Base-by-base conservation (phyloP, 2,113 vertebrate genomes). In the Lepus timidus region DNA sequence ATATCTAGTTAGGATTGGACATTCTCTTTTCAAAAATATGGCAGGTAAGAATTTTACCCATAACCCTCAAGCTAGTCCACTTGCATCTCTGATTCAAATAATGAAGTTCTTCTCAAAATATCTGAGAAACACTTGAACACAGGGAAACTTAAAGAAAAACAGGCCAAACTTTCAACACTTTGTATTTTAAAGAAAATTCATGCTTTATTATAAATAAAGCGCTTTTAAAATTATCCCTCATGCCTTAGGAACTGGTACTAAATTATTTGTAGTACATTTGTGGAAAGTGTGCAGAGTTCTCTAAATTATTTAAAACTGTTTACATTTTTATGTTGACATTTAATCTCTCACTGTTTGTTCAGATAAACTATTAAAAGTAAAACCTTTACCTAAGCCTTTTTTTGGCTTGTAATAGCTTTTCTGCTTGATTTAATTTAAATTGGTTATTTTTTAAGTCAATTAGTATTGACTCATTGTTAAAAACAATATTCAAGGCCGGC, bases 261-360 rank as follows among this genome's bases (percentile, higher is more conserved):
- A 68, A 88, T 85, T 70, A 27, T 94, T 85, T 80, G 25, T 6
- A 76, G 75, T 90, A 61, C 27, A 64, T 90, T 83, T 95, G n/a
- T 52, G 64, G 80, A 92, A 94, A 81, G 29, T 83, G 73, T 91
- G 31, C 51, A 14, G 49, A 36, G 4, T 51, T 93, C 55, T 92
- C 88, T 91, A 95, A 92, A 96, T 94, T 88, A 96, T 90, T 96
- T 92, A 61, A 94, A 96, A 88, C 74, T 90, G 93, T 58, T 90
- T 86, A 71, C 19, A 22, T 61, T 91, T 96, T 93, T 82, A 95
- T 64, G 65, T 36, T 86, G 33, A 85, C 79, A 92, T 83, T 91
- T 92, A 91, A 91, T 93, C 87, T 94, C 74, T 93, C 44, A 31
- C 12, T 79, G 58, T 94, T 94, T 97, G 64, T 88, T 93, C 85